These are phyloP conservation scores for Drosophila histrio DNA, from an alignment of 2,888 invertebrate species.

Conservation along the genomic window DNA sequence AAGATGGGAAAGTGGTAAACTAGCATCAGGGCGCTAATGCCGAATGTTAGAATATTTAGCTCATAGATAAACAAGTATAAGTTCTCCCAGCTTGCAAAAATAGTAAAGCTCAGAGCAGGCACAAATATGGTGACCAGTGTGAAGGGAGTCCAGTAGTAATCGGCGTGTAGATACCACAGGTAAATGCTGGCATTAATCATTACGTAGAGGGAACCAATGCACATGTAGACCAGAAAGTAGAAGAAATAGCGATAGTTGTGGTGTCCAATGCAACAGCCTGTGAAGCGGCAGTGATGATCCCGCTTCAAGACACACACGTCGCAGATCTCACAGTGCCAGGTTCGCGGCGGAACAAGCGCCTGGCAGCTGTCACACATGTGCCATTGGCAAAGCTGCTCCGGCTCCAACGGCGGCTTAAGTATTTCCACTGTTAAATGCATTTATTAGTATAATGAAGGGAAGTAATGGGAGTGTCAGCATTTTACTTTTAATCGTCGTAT, in stretches of 20 bases:
- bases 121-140: conserved; percentile 89
- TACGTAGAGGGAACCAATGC: conserved; percentile 89
- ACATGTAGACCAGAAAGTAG: conserved; percentile 90
- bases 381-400: conserved; percentile 85
- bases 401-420: conserved; percentile 83
- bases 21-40: conserved; percentile 88
- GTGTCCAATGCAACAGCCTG: conserved; percentile 94
- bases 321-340: conserved; percentile 95
- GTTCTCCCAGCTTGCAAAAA: conserved; percentile 88
- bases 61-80: conserved; percentile 89
- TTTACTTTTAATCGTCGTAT: conserved; percentile 89
- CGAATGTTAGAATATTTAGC: conserved; percentile 88
- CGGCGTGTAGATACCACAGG: conserved; percentile 85
- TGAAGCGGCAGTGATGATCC: conserved; percentile 95
- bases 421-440: conserved; percentile 65
- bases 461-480: not conserved
- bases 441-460: not conserved
- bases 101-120: conserved; percentile 89
- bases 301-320: conserved; percentile 92
- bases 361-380: conserved; percentile 92
- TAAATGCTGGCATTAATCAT: conserved; percentile 89
- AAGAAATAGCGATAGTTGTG: conserved; percentile 94
- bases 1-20: conserved; percentile 90
- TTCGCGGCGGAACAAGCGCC: conserved; percentile 90
- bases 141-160: conserved; percentile 83